Percentiles rank a stretch among this genome's conserved stretches.
These are phyloP conservation scores for Progne subis DNA, from an alignment of 2,113 vertebrate genomes.

Conservation along the genomic window DNA sequence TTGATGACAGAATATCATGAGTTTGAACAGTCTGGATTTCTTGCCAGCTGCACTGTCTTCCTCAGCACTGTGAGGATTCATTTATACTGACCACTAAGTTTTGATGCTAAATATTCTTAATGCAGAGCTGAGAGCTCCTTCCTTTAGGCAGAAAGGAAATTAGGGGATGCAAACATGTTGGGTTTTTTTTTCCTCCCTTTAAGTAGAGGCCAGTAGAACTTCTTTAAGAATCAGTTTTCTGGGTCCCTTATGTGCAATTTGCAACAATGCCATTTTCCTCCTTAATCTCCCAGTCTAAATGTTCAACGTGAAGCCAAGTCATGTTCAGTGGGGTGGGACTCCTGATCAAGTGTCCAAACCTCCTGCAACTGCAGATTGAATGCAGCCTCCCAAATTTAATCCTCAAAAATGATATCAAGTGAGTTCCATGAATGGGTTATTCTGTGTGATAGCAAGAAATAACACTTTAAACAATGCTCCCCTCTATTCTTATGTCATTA, in stretches of 20 bases:
- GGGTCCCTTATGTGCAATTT: neutral
- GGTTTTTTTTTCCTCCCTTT: rapidly evolving
- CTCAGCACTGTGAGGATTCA: neutral
- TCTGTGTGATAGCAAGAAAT: neutral
- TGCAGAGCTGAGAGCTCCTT: neutral
- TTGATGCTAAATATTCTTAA: neutral
- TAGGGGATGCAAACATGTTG: neutral
- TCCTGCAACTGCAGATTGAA: constrained; percentile 7
- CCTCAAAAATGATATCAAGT: neutral
- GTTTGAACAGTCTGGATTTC: neutral
- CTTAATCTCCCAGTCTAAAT: neutral
- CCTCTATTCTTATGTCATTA: neutral
- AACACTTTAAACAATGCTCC: neutral
- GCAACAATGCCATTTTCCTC: neutral
- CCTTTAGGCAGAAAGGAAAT: neutral
- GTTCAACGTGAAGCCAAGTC: neutral
- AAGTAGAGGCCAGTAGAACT: neutral
- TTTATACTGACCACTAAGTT: neutral
- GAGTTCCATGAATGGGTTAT: neutral
- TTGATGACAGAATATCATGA: neutral
- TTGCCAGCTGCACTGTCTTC: neutral
- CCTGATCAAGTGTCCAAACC: neutral
- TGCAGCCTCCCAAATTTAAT: neutral
- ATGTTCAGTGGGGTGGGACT: neutral
- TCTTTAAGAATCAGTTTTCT: neutral